Conservation (phyloP, 1,140 invertebrate genomes). For the Heliconius hewitsoni region DNA sequence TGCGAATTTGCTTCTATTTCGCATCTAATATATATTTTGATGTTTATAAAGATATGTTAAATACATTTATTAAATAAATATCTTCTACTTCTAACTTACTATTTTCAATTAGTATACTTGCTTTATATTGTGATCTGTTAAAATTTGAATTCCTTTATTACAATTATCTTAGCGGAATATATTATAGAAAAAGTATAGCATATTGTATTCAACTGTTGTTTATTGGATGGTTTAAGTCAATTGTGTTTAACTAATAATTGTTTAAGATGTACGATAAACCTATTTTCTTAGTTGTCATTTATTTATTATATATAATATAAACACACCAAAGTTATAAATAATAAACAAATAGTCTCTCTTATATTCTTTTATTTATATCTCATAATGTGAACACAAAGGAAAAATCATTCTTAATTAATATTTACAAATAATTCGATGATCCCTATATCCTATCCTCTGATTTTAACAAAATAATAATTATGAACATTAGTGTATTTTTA, state of each 20-base stretch:
- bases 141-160: constrained; percentile 37
- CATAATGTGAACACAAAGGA: constrained; percentile 11
- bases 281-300: constrained; percentile 66
- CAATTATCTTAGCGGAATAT: constrained; percentile 33
- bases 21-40: too few species aligned
- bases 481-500: too few species aligned
- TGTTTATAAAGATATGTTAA: neutral
- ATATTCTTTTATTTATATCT: constrained; percentile 60
- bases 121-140: constrained; percentile 39
- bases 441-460: too few species aligned
- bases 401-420: constrained; percentile 45
- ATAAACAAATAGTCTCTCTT: constrained; percentile 76
- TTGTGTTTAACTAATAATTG: constrained; percentile 43
- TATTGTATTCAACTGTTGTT: constrained; percentile 43
- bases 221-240: constrained; percentile 45
- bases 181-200: constrained; percentile 29
- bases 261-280: constrained; percentile 39
- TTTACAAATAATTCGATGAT: constrained; percentile 42
- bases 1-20: too few species aligned
- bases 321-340: constrained; percentile 79
- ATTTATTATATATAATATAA: constrained; percentile 79
- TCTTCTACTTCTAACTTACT: constrained; percentile 9
- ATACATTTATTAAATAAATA: constrained; percentile 8
- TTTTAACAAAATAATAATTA: too few species aligned
- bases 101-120: constrained; percentile 18